Evolutionary conservation across 2,888 invertebrate genomes (phyloP), one percentile per base, ranked within the genome.

Genomic region (Elaeidobius kamerunicus): DNA sequence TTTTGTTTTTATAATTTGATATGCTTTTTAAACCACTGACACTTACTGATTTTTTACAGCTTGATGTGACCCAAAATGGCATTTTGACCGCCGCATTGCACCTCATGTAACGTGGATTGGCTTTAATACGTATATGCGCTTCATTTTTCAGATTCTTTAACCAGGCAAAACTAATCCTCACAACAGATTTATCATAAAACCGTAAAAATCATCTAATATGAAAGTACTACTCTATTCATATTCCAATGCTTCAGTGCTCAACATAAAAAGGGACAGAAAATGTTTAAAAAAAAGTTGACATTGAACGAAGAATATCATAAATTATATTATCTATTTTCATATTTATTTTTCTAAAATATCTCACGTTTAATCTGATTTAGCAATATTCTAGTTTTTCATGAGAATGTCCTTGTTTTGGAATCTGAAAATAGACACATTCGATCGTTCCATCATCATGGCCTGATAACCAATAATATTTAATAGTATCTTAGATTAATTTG

Each of bases 21-120:
- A 41, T 4, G 23, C 23, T 52, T 46, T 52, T 54, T 15, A 45
- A 55, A 20, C 15, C 23, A 56, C 48, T 56, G 47, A 56, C 52
- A 43, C 40, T 17, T 48, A 42, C 58, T 65, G 64, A 68, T 71
- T 70, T 71, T 70, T 71, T 72, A 55, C 71, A 71, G 71, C 69
- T 68, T 67, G 60, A 43, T 61, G 68, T 67, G 69, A 70, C 67
- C 61, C 58, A 62, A 55, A 69, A 68, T 63, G 67, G 69, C 68
- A 63, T 66, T 62, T 63, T 61, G 66, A 67, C 67, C 57, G 65
- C 63, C 65, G 58, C 56, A 51, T 65, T 67, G 66, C 67, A 66
- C 63, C 57, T 65, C 64, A 64, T 61, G 61, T 65, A 63, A 64
- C 58, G 51, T 55, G 61, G 61, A 60, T 60, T 63, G 63, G 65